Base-by-base conservation (phyloP, 2,888 invertebrate species). In the Andrena marginata region DNA sequence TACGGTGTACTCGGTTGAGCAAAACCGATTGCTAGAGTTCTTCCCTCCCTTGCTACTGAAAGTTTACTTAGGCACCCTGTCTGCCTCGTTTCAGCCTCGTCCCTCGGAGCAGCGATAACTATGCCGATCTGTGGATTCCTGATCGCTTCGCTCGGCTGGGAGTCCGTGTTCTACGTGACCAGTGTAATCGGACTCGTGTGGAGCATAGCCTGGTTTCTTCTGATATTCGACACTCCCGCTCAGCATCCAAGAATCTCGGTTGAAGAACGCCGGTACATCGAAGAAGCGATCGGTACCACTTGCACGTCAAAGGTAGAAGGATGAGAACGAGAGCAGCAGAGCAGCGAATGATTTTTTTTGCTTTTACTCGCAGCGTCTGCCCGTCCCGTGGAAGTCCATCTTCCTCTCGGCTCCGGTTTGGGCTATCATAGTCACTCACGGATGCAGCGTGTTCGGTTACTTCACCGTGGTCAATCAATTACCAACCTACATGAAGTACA, bases 71-170 rank as follows among this genome's bases (percentile, higher is more conserved):
- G 0, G 1, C 1, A 42, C 4, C 4, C 42, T 16, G 42, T 16
- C 42, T 42, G 16, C 16, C 42, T 16, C 42, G 74, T 90, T 92
- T 49, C 94, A 97, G 98, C 98, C 8, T 97, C 98, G 29, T 97
- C 98, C 7, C 95, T 99, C 89, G 99, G 99, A 23, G 99, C 98
- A 33, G 98, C 99, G 7, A 95, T 98, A 60, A 98, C 98, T 0
- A 97, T 98, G 96, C 98, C 98, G 0, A 95, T 98, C 84, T 97
- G 97, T 89, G 98, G 98, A 20, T 96, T 96, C 90, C 96, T 98
- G 76, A 97, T 98, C 86, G 96, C 96, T 7, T 95, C 96, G 79
- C 95, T 97, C 74, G 98, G 98, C 13, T 98, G 98, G 98, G 97
- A 97, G 86, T 97, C 97, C 0, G 97, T 98, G 23, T 98, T 98